Percentiles rank a stretch among this genome's conserved stretches.
Conservation (phyloP, 2,888 invertebrate species). For the Drosophila incognita region DNA sequence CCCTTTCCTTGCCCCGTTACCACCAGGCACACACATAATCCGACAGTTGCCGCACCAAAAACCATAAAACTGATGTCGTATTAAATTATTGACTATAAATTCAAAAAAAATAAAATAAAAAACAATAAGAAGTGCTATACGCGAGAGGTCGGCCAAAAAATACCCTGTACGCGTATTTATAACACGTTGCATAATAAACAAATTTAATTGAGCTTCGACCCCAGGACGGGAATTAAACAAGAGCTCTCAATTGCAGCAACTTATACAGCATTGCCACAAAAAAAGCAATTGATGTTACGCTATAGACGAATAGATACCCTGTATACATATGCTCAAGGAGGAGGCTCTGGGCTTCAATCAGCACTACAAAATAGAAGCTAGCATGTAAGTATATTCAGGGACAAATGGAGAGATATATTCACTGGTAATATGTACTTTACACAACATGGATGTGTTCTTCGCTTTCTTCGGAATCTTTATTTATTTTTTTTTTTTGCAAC, state of each 20-base stretch:
- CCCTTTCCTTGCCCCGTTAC: background rate
- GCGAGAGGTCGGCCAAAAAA: background rate
- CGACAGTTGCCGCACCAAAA: conserved; percentile 48
- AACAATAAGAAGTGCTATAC: conserved; percentile 10
- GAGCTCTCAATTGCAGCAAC: background rate
- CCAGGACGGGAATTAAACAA: background rate
- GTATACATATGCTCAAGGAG: background rate
- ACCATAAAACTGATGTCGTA: conserved; percentile 65
- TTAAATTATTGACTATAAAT: conserved; percentile 68
- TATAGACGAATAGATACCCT: background rate
- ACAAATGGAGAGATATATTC: conserved; percentile 1
- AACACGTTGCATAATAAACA: conserved; percentile 1
- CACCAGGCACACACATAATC: conserved; percentile 13
- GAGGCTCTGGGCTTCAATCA: background rate
- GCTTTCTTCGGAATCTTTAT: background rate
- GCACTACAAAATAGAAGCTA: background rate
- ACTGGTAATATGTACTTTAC: background rate
- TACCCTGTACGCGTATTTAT: conserved; percentile 7
- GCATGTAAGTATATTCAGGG: background rate
- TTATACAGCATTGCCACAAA: background rate
- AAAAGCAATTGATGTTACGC: background rate
- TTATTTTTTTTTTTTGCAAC: background rate
- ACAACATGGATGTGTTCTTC: background rate
- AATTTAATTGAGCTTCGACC: conserved; percentile 3
- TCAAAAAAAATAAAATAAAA: conserved; percentile 4